Conservation (phyloP, 2,113 vertebrate species). For the Chionomys nivalis region DNA sequence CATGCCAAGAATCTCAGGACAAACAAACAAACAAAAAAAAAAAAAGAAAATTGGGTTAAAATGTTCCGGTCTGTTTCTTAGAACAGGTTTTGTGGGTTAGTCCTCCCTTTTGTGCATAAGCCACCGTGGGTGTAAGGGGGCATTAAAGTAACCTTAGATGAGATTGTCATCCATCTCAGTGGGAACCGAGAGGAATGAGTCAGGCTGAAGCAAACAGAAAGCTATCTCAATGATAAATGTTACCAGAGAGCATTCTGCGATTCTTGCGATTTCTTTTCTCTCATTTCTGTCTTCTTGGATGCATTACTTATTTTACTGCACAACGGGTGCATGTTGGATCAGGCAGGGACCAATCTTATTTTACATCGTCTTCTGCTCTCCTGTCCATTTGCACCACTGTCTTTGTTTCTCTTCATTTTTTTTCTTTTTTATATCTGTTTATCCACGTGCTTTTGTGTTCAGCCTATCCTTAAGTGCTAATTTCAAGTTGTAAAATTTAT, state of each 20-base stretch:
- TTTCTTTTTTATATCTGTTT: not conserved
- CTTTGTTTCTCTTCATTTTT: not conserved
- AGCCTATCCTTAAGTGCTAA: not conserved
- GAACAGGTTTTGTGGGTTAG: conserved; percentile 50
- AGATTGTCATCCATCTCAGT: not conserved
- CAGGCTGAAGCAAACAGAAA: not conserved
- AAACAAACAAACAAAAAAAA: too few species aligned
- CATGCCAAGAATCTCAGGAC: not conserved
- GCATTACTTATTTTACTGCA: not conserved
- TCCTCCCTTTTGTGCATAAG: conserved; percentile 18
- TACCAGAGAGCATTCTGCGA: not conserved
- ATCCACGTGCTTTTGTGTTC: not conserved
- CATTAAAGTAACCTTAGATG: not conserved
- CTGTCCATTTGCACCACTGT: not conserved
- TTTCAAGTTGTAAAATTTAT: conserved; percentile 6
- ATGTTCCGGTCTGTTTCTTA: not conserved
- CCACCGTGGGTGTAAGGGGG: not conserved
- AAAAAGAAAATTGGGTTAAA: not conserved
- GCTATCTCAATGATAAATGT: not conserved
- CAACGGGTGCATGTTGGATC: not conserved
- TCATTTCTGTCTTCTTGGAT: not conserved
- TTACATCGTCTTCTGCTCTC: not conserved
- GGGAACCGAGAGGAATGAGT: not conserved
- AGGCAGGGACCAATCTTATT: not conserved
- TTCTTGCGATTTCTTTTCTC: not conserved